Evolutionary conservation across 1,140 invertebrate genomes (phyloP), one percentile per base, ranked within the genome.

Genomic region (Listronotus bonariensis): DNA sequence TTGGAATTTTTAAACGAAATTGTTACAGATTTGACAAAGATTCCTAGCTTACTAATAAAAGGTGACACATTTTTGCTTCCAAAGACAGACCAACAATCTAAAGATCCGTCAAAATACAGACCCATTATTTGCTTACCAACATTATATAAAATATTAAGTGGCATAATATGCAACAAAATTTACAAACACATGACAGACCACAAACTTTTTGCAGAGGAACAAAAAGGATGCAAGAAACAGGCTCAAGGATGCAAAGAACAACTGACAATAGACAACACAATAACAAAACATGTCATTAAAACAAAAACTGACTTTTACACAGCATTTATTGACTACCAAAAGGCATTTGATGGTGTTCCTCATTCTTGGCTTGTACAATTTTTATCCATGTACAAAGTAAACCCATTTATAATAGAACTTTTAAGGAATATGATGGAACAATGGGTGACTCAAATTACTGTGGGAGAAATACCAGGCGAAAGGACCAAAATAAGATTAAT

Each of bases 271-370:
- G 67, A 72, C 36, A 52, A 53, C 9, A 41, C 67, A 32, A 53
- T 72, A 20, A 66, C 54, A 8, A 52, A 64, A 20, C 46, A 69
- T 12, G 58, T 54, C 10, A 59, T 53, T 12, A 53, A 64, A 43
- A 59, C 58, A 0, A 62, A 53, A 12, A 49, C 46, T 56, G 51
- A 63, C 31, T 36, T 71, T 11, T 40, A 53, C 31, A 55, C 45
- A 36, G 42, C 56, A 0, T 72, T 67, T 15, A 69, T 72, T 15
- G 69, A 71, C 31, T 72, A 72, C 45, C 51, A 63, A 31, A 71
- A 72, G 49, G 57, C 67, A 7, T 72, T 59, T 48, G 69, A 68
- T 36, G 43, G 17, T 8, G 59, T 66, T 1, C 63, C 62, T 4
- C 66, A 71, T 48, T 59, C 56, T 8, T 72, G 68, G 71, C 49